Evolutionary conservation across 2,113 vertebrate genomes (phyloP).

Genomic region (Phalacrocorax pelagicus): DNA sequence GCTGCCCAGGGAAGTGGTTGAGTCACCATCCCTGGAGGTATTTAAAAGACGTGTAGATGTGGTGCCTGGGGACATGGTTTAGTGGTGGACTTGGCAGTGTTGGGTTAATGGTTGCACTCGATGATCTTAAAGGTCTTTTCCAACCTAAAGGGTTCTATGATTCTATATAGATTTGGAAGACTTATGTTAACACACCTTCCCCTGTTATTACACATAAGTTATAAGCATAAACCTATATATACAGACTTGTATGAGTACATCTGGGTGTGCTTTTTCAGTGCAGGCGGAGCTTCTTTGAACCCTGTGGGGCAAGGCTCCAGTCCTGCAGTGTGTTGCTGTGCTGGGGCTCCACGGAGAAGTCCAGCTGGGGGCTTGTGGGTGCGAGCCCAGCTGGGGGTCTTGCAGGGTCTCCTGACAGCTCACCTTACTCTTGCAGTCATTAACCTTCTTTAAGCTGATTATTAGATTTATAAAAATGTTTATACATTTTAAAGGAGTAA

Average conservation of each 20-base stretch:
- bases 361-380: accelerated
- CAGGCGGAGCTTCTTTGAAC: neutral
- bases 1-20: too few relatives aligned
- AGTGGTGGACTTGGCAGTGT: too few relatives aligned
- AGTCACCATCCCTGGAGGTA: too few relatives aligned
- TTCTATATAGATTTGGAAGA: neutral
- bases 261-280: accelerated
- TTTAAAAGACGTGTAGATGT: too few relatives aligned
- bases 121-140: too few relatives aligned
- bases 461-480: neutral
- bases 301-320: neutral
- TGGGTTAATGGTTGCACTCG: too few relatives aligned
- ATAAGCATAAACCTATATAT: accelerated
- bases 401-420: neutral
- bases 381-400: neutral
- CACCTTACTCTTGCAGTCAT: neutral
- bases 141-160: too few relatives aligned
- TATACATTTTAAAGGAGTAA: neutral
- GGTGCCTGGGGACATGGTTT: too few relatives aligned
- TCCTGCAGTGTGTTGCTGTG: neutral
- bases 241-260: accelerated
- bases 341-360: neutral
- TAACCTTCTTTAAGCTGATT: neutral
- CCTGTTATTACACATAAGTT: accelerated
- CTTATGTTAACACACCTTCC: neutral